Evolutionary conservation across 2,888 invertebrate genomes (phyloP).

Genomic region (Catocala fraxini): DNA sequence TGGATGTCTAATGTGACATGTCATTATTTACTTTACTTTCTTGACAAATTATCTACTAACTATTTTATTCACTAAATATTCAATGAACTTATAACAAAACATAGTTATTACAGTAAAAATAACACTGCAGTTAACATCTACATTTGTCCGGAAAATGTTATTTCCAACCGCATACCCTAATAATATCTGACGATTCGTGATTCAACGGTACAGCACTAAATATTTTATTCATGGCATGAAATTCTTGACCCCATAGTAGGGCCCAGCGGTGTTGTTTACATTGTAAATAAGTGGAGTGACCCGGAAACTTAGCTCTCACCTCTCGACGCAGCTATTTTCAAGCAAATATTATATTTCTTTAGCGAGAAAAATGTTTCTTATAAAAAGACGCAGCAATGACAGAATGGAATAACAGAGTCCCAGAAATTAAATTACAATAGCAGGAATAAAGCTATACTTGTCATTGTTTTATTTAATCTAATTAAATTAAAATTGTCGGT

Average conservation of each 20-base stretch:
- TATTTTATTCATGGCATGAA: conserved; percentile 17
- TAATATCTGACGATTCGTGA: background rate
- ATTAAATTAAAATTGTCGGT: no score
- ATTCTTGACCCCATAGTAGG: conserved; percentile 33
- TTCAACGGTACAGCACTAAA: background rate
- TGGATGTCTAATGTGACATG: no score
- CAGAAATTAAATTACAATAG: no score
- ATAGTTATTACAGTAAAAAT: no score
- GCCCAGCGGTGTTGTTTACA: conserved; percentile 45
- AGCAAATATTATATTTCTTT: background rate
- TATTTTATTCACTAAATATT: no score
- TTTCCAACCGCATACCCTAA: background rate
- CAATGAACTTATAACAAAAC: no score
- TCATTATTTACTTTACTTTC: no score
- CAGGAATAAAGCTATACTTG: no score
- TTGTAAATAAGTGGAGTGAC: conserved; percentile 54
- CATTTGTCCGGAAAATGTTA: background rate
- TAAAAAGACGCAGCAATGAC: no score
- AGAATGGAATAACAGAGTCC: no score
- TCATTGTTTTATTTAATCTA: no score
- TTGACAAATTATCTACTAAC: no score
- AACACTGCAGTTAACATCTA: background rate
- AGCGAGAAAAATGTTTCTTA: background rate
- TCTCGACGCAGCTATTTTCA: conserved; percentile 8
- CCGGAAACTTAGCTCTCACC: conserved; percentile 44